Evolutionary conservation across 2,113 vertebrate genomes (phyloP), one percentile per base, ranked within the genome.

Genomic region (Charina bottae): DNA sequence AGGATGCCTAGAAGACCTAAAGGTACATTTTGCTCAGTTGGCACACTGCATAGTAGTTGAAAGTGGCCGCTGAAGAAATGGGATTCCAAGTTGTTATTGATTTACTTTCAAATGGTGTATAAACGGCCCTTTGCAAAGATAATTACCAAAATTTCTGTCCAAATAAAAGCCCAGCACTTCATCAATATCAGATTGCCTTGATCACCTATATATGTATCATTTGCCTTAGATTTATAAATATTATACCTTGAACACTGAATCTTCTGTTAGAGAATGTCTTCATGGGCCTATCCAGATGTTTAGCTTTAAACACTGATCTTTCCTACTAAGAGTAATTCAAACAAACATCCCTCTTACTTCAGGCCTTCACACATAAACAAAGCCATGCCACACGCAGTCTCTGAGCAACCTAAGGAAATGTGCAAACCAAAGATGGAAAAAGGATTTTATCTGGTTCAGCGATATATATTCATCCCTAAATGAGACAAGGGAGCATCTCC

Each of bases 301-400:
- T 88, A 83, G 78, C 88, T 95, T 92, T 92, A 93, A 95, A 92
- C 92, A 94, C 19, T 15, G 87, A 94, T 93, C 93, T 92, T 93
- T 92, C 92, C n/a, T 93, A 60, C 92, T 95, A 95, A 78, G 92
- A 92, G 89, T 93, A 96, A 91, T 21, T 96, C 94, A 97, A 97
- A 96, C 96, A 96, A 96, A 95, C 90, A 94, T 3, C 26, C 49
- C 86, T 95, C 89, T 97, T 96, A 94, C 85, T 91, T 24, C 68
- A 90, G 93, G 92, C n/a, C 91, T 78, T 60, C 94, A 90, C 59
- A 85, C 42, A 89, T 94, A 94, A 96, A 91, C 55, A 94, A 26
- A 1, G 0, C 88, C 86, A 0, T 89, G n/a, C 68, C 60, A 83
- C 15, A 49, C 37, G 1, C 84, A 90, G 93, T 64, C 86, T 89